Base-by-base conservation (phyloP, 1,140 invertebrate genomes). In the Nymphalis io region DNA sequence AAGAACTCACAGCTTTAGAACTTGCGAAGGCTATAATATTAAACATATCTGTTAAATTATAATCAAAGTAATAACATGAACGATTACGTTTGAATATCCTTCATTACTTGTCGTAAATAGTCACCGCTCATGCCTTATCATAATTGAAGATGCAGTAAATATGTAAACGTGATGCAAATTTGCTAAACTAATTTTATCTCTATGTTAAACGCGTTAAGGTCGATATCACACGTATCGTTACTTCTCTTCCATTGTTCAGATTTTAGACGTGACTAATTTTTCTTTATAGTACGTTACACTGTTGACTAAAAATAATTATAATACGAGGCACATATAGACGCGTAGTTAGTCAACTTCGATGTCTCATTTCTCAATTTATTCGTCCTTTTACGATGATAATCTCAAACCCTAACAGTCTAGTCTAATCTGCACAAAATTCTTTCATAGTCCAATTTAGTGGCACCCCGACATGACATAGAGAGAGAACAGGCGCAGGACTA, bases 191-290 rank as follows among this genome's bases (percentile, higher is more conserved):
- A 48, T 48, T 16, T 18, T 10, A 48, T 48, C 46, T 18, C 16
- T 48, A 48, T 48, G 8, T 48, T 3, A 18, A 18, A 5, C 0
- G 4, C 16, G 1, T 48, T n/a, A 18, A 48, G 16, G 46, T 48
- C 46, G n/a, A 2, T 48, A n/a, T 48, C 15, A 10, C 46, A 16
- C 18, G 16, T 48, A 3, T 18, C 8, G 46, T 18, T n/a, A 48
- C n/a, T 48, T 48, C 46, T 48, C 46, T 48, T n/a, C 46, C 46
- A 48, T 48, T 48, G 46, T 48, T 48, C n/a, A 18, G 4, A 48
- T 16, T 48, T 48, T 18, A 48, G 4, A 48, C 16, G 46, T 48
- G 46, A 48, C 46, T 48, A 18, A 48, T 48, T 48, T 16, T 10
- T 18, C 46, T 48, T 48, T 16, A 48, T 13, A n/a, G 13, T 4